Percentiles rank a stretch among this genome's conserved stretches.
phyloP scores from a whole-genome alignment of 2,113 vertebrate genomes.

The Ondatra zibethicus region DNA sequence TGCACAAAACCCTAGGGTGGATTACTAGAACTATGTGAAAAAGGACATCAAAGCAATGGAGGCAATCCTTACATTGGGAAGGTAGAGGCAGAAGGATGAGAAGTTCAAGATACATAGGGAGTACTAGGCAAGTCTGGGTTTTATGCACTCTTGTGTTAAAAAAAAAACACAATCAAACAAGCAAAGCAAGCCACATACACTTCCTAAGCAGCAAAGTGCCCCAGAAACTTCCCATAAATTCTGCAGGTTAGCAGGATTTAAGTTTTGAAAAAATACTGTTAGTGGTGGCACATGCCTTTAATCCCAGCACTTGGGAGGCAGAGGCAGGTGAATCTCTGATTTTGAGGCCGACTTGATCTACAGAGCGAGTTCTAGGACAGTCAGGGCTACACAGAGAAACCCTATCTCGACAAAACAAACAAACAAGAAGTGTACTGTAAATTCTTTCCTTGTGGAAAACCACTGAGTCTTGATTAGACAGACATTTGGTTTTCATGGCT shows the following conservation, averaged over 20 bases:
- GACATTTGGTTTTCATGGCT: background rate
- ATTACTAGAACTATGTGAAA: background rate
- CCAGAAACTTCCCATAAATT: background rate
- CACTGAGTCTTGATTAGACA: background rate
- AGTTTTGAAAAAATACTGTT: background rate
- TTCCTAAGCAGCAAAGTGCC: background rate
- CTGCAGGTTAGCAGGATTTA: background rate
- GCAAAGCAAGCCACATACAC: background rate
- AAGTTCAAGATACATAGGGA: background rate
- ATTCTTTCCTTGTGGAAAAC: background rate
- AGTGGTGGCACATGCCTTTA: background rate
- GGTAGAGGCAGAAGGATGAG: too few species aligned
- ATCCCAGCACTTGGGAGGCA: background rate
- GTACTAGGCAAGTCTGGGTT: background rate
- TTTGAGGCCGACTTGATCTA: background rate
- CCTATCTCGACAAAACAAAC: background rate
- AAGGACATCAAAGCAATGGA: too few species aligned
- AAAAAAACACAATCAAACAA: background rate
- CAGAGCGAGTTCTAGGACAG: background rate
- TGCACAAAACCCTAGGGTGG: background rate
- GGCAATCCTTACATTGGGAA: too few species aligned
- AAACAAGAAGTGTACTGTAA: background rate
- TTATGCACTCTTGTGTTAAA: background rate
- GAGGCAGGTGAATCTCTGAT: background rate
- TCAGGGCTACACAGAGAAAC: background rate